Conservation (phyloP, 2,797 vertebrate species). For the Lophotriccus pileatus region DNA sequence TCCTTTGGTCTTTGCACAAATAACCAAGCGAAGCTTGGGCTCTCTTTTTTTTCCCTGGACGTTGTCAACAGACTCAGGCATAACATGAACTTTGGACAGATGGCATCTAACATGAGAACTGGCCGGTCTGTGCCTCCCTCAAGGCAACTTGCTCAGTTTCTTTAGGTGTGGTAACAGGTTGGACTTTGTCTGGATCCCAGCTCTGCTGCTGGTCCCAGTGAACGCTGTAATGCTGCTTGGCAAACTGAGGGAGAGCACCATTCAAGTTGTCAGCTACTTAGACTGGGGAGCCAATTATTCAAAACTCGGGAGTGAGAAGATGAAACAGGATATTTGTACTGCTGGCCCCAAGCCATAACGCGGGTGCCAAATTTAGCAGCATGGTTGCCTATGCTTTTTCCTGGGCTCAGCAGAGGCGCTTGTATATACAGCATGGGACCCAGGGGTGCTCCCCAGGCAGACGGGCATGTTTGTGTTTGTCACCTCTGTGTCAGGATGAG, state of each 20-base stretch:
- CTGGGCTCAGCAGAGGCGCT: background rate
- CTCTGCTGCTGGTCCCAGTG: background rate
- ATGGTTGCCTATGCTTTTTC: accelerated
- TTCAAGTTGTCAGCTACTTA: background rate
- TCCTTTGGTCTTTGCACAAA: background rate
- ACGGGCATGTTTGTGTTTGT: constrained; percentile 42
- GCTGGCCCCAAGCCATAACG: accelerated
- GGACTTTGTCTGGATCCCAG: accelerated
- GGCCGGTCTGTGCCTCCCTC: background rate
- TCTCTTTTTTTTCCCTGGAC: accelerated
- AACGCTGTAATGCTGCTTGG: background rate
- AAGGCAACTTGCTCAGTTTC: background rate
- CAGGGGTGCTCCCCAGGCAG: background rate
- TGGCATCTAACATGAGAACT: background rate
- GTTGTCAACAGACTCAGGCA: background rate
- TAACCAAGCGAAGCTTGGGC: background rate
- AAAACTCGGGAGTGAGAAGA: background rate
- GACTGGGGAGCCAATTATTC: background rate
- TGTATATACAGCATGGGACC: background rate
- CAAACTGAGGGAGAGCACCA: background rate
- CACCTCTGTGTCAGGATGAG: constrained; percentile 59
- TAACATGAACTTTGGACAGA: background rate
- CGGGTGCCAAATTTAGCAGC: background rate
- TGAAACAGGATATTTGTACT: background rate
- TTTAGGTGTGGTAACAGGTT: background rate